phyloP scores from a whole-genome alignment of 2,113 vertebrate genomes.

The Tetrax tetrax region DNA sequence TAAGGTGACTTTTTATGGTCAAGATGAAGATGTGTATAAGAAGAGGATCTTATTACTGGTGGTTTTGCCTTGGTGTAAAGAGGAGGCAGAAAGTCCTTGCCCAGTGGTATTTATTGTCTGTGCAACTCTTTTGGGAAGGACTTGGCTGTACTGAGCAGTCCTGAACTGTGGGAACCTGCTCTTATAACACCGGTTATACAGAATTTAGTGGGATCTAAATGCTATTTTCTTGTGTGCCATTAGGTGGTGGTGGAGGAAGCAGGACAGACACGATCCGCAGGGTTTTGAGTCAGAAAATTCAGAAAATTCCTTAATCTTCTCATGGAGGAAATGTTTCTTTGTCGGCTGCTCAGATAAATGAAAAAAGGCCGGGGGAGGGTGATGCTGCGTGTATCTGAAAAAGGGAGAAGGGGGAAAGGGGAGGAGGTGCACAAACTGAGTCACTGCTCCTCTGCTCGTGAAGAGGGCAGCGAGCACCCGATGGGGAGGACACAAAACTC shows the following conservation, averaged over 20 bases:
- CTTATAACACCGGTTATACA: accelerated
- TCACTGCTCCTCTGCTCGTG: not conserved
- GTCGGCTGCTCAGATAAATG: not conserved
- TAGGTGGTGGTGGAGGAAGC: constrained; percentile 44
- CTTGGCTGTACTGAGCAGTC: not conserved
- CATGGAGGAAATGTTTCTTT: not conserved
- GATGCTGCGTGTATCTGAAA: accelerated
- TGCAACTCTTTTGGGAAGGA: not conserved
- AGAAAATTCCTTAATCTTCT: not conserved
- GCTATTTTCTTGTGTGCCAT: not conserved
- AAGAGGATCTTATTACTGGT: not conserved
- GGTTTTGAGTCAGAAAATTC: not conserved
- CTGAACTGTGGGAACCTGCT: not conserved
- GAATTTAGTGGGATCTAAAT: not conserved
- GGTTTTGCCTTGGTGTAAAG: not conserved
- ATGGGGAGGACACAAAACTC: not conserved
- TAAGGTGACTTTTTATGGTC: not conserved
- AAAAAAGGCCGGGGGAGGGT: accelerated
- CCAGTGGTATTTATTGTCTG: not conserved
- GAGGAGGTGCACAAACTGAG: not conserved
- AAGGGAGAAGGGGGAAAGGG: not conserved
- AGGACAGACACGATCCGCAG: not conserved
- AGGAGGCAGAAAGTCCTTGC: not conserved
- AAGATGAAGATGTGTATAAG: not conserved
- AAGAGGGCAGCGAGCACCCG: not conserved